Conservation (phyloP, 2,113 vertebrate genomes). For the Muntiacus muntjak region DNA sequence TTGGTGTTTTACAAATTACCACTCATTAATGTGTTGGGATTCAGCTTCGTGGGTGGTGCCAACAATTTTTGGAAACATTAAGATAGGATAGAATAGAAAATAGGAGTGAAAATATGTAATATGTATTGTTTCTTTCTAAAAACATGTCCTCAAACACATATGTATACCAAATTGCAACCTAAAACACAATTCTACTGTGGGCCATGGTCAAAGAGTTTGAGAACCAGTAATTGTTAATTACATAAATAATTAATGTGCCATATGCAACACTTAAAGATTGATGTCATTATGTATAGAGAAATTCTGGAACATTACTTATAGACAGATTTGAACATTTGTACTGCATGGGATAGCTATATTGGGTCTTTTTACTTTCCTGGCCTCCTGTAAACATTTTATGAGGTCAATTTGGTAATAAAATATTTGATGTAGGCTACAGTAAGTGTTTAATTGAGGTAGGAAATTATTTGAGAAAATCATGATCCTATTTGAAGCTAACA, state of each 20-base stretch:
- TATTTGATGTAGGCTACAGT: background rate
- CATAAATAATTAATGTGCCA: background rate
- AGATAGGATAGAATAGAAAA: background rate
- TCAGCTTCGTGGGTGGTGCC: background rate
- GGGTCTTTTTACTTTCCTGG: background rate
- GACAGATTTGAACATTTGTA: slow-evolving; percentile 2
- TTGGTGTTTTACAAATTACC: background rate
- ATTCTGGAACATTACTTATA: background rate
- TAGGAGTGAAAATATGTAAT: background rate
- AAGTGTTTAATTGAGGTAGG: background rate
- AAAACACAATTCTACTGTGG: background rate
- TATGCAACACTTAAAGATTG: background rate
- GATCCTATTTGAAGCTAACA: background rate
- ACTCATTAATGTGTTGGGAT: background rate
- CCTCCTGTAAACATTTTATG: background rate
- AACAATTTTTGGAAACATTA: background rate
- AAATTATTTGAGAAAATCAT: background rate
- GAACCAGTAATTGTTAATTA: background rate
- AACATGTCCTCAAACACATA: background rate
- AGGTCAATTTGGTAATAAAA: background rate
- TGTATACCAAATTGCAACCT: background rate
- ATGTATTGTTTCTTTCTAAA: background rate
- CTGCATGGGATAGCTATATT: background rate
- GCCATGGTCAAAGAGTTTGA: background rate
- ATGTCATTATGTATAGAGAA: background rate